phyloP scores from a whole-genome alignment of 2,888 invertebrate genomes.

The Auanema freiburgensis region DNA sequence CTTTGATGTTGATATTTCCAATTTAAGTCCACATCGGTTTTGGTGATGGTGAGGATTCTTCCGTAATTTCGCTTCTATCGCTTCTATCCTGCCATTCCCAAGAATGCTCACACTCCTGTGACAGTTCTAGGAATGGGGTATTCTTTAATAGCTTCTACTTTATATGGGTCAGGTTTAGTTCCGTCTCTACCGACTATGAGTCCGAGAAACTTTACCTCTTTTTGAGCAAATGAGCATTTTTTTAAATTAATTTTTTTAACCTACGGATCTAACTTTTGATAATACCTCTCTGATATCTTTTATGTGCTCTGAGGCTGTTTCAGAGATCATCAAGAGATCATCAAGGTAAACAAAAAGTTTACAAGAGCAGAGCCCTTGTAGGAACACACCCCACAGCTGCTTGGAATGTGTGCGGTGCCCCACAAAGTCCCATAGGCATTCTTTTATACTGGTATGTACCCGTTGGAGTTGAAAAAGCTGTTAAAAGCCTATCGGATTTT shows the following conservation, averaged over 20 bases:
- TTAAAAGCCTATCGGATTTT: too few relatives aligned
- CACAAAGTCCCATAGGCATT: constrained; percentile 38
- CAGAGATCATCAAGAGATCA: constrained; percentile 27
- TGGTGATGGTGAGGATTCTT: too few relatives aligned
- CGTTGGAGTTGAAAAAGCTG: too few relatives aligned
- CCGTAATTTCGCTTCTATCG: too few relatives aligned
- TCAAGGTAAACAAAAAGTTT: constrained; percentile 33
- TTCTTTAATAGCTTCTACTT: constrained; percentile 21
- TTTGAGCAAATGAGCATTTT: constrained; percentile 31
- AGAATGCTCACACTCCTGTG: constrained; percentile 23
- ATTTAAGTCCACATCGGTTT: too few relatives aligned
- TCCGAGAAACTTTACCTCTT: constrained; percentile 41
- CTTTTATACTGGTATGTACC: too few relatives aligned
- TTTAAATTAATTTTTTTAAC: constrained; percentile 26
- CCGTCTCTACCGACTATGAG: constrained; percentile 30
- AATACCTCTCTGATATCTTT: too few relatives aligned
- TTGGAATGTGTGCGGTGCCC: constrained; percentile 31
- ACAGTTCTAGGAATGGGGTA: too few relatives aligned
- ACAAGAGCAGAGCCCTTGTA: neutral
- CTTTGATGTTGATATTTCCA: constrained; percentile 21
- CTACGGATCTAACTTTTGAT: too few relatives aligned
- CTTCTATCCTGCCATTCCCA: constrained; percentile 37
- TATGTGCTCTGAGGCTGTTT: constrained; percentile 29
- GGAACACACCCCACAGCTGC: constrained; percentile 13
- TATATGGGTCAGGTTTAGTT: constrained; percentile 30